These are phyloP conservation scores for Bibio marci DNA, from an alignment of 2,888 invertebrate genomes.

Conservation along the genomic window DNA sequence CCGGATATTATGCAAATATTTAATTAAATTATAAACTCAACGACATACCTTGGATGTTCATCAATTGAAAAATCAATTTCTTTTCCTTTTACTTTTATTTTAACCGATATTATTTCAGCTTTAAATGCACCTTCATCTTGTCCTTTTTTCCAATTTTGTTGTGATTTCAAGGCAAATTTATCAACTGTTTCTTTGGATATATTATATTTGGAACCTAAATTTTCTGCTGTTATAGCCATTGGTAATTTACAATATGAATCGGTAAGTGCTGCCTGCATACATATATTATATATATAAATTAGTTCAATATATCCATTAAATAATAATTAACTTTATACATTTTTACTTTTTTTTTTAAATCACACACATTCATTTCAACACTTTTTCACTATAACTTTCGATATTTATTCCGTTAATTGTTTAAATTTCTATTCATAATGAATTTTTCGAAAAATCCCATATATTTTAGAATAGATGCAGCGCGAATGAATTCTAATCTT, in stretches of 20 bases:
- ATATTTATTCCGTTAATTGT: no score
- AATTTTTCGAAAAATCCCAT: no score
- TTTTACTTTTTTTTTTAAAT: not conserved
- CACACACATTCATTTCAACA: no score
- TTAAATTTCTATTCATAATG: no score
- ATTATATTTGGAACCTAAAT: slow-evolving; percentile 70
- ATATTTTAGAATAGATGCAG: no score
- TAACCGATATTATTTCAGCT: slow-evolving; percentile 74
- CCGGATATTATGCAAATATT: no score
- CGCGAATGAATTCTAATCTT: no score
- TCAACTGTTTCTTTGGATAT: slow-evolving; percentile 72
- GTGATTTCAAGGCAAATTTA: slow-evolving; percentile 67
- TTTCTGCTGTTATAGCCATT: slow-evolving; percentile 94
- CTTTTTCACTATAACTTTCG: no score
- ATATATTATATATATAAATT: no score
- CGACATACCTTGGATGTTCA: slow-evolving; percentile 59
- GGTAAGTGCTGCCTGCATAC: slow-evolving; percentile 39
- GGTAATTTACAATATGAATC: slow-evolving; percentile 81
- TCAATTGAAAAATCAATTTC: slow-evolving; percentile 65
- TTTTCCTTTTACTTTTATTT: slow-evolving; percentile 67
- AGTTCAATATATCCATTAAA: not conserved
- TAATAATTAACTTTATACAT: no score
- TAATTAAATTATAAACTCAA: no score
- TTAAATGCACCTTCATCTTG: slow-evolving; percentile 79
- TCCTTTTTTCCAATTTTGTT: slow-evolving; percentile 75